Base-by-base conservation (phyloP, 2,888 invertebrate species). In the Agonopterix arenella region DNA sequence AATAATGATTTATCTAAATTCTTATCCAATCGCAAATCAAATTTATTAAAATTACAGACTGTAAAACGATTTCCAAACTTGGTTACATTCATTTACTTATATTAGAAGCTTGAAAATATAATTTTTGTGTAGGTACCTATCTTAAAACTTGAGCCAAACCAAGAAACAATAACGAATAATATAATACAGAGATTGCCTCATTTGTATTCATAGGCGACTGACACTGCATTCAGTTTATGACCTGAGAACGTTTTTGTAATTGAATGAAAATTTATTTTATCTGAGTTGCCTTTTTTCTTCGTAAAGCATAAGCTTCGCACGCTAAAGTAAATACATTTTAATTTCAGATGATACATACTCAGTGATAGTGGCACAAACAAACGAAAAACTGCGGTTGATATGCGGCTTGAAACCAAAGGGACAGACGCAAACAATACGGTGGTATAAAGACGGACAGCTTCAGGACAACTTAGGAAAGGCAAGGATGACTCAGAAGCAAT, bases 391-490 rank as follows among this genome's bases (percentile, higher is more conserved):
- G 1, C 75, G 84, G 4, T 62, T 90, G n/a, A 61, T 78, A 1
- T 90, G 90, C 55, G 80, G 79, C 0, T 52, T 75, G 43, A 76
- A 71, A 49, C 58, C 68, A 0, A 65, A 66, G 40, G 65, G 62
- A 28, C 76, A 75, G 52, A 59, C 66, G 9, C 70, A 71, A 5
- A 46, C 59, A 0, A 69, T 89, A 7, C 66, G 70, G 8, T 90
- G 90, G 90, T 83, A 70, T 59, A 82, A 84, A 44, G 82, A 90
- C 53, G 89, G 84, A 0, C 68, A 72, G 52, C 66, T 69, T 2
- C 46, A 88, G 8, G 79, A 79, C 28, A 61, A 11, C 11, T 36
- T 9, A 10, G 8, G 4, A 4, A 78, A 66, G 51, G 66, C 58
- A 44, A 62, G 70, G 11, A 55, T 78, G 1, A 62, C 68, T 37